Evolutionary conservation across 1,140 invertebrate genomes (phyloP), one percentile per base, ranked within the genome.

Genomic region (Drosophila bocki): DNA sequence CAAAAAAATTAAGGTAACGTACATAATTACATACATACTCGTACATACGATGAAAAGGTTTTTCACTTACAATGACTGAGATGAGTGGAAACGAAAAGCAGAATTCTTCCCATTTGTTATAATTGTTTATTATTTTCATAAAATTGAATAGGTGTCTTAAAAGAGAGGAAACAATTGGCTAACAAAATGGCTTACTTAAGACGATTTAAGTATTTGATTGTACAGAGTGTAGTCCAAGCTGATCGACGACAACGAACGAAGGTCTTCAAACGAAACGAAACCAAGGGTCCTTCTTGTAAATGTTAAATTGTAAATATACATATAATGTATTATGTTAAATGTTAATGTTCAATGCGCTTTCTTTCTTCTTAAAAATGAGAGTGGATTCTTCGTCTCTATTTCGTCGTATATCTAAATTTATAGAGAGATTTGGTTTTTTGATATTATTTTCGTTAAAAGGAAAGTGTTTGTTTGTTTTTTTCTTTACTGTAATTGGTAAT

Each of bases 1-100:
- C 77, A 88, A 88, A 88, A 88, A 86, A 88, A 77, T 64, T 80
- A 77, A 82, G 62, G 54, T 87, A 86, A 86, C 81, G 72, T 86
- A 87, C 76, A 86, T 62, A 87, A 81, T 85, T 75, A 75, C 72
- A 75, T 74, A 74, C 71, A 75, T 53, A 76, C 53, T 48, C 53
- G 74, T 75, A 67, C 61, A 77, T 64, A 78, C 54, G 51, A 69
- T 70, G 57, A 78, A 69, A 77, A 77, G 71, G 61, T 77, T 61
- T 13, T 61, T 60, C 39, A 67, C 45, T 53, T 75, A 51, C 74
- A 76, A 57, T 64, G 59, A 51, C 22, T 51, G 29, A 75, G 44
- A 74, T 63, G 33, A 76, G 53, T 65, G 51, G 3, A 51, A 75
- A 76, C 61, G 53, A 59, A 72, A 71, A 35, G 47, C 69, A 71